A percentile compares a stretch with the other conserved stretches of the same genome.
Evolutionary conservation across 2,113 vertebrate genomes (phyloP).

Genomic region (Dromaius novaehollandiae): DNA sequence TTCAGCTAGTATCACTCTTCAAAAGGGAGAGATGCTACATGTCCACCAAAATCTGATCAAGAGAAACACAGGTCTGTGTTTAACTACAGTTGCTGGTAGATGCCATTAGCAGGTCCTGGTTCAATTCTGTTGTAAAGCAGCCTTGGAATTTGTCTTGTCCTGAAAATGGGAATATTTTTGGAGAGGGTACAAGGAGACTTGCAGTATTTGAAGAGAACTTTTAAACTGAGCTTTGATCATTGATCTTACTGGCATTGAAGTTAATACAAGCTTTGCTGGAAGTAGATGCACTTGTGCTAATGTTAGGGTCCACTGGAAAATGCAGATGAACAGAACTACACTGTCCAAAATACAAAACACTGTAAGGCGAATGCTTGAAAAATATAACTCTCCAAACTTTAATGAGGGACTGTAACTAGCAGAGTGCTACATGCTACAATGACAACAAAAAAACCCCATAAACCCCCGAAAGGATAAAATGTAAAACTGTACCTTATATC

Average conservation of each 20-base stretch:
- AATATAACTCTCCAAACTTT: not conserved
- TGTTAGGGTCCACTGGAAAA: fast-evolving
- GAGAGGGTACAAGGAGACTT: not conserved
- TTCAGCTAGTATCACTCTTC: not conserved
- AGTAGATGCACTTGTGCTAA: not conserved
- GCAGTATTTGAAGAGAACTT: not conserved
- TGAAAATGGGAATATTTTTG: not conserved
- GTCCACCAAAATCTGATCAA: not conserved
- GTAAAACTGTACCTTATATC: not conserved
- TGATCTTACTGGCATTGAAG: not conserved
- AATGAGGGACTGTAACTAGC: not conserved
- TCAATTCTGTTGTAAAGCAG: not conserved
- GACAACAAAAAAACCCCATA: no score
- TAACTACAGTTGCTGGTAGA: not conserved
- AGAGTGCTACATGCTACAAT: no score
- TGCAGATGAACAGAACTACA: not conserved
- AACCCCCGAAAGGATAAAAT: not conserved
- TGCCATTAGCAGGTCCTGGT: not conserved
- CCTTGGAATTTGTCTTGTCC: not conserved
- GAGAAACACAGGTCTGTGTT: not conserved
- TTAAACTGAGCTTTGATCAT: not conserved
- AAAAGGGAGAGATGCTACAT: not conserved
- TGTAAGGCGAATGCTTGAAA: not conserved
- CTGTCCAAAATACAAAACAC: not conserved
- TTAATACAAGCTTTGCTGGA: not conserved